Evolutionary conservation across 2,113 vertebrate genomes (phyloP), one percentile per base, ranked within the genome.

Genomic region (Phalacrocorax brasilianus): DNA sequence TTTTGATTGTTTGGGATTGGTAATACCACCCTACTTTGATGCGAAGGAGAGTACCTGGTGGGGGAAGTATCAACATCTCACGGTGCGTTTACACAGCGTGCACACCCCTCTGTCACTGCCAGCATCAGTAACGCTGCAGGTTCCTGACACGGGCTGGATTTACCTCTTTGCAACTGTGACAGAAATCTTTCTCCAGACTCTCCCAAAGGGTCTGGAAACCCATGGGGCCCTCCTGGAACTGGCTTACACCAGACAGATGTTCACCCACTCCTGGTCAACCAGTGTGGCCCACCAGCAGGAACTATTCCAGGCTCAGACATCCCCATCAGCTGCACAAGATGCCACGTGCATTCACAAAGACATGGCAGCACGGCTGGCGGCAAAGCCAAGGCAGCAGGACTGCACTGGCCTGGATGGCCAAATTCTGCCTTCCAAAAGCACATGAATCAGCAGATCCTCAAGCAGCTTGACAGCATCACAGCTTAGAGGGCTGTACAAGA

Each of bases 61-160:
- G 56, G 23, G 45, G 7, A n/a, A 42, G 10, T 0, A 32, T 9
- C 22, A 28, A 5, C 24, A 18, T 14, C 30, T 45, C 53, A 5
- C 1, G 30, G 24, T 20, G 32, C 7, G 5, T 42, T 78, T 14
- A 11, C 33, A 24, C 0, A 2, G 12, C 5, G 2, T 6, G 19
- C 6, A 7, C 14, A n/a, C 12, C 38, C 11, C 19, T 30, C 8
- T 21, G 50, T 30, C 9, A 24, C 44, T 62, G 66, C 26, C 56
- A 33, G 23, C 50, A 38, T 3, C 59, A 30, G 58, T 13, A 45
- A 44, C 0, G 0, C 87, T 49, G 81, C 44, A n/a, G 32, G 38
- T 38, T 80, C 49, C 82, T 40, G 28, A 13, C 33, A 12, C 3
- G 19, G 65, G n/a, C 49, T 89, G 73, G 5, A 65, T 61, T 85